Conservation (phyloP, 2,113 vertebrate genomes). For the human (Homo sapiens) region DNA sequence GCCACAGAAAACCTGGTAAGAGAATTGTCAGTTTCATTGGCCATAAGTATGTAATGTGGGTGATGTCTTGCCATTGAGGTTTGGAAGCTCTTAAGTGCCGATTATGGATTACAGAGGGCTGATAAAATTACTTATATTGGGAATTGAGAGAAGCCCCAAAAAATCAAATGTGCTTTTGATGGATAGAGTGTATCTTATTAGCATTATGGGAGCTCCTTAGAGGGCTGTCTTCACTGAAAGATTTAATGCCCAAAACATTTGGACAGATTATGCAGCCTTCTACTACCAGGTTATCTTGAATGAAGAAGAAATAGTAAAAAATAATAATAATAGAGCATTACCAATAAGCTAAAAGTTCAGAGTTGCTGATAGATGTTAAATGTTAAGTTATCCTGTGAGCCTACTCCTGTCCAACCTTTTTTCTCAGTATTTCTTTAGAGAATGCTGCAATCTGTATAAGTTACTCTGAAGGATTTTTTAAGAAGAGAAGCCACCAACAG, state of each 20-base stretch:
- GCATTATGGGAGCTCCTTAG: neutral
- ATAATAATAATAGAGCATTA: neutral
- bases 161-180: neutral
- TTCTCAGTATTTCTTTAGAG: conserved; percentile 36
- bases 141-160: neutral
- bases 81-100: neutral
- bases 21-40: neutral
- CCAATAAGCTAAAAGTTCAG: conserved; percentile 3
- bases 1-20: neutral
- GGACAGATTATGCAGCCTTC: neutral
- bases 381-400: conserved; percentile 43
- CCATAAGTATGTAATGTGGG: neutral
- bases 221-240: neutral
- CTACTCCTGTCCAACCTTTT: neutral
- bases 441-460: conserved; percentile 2
- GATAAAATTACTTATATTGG: neutral
- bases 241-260: neutral
- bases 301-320: neutral
- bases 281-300: neutral
- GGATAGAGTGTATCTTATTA: neutral
- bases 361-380: conserved; percentile 26
- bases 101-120: neutral
- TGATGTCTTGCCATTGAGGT: neutral
- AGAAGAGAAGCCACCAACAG: neutral
- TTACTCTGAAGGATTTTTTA: neutral